Evolutionary conservation across 2,113 vertebrate genomes (phyloP).

Genomic region (Oncorhynchus keta): DNA sequence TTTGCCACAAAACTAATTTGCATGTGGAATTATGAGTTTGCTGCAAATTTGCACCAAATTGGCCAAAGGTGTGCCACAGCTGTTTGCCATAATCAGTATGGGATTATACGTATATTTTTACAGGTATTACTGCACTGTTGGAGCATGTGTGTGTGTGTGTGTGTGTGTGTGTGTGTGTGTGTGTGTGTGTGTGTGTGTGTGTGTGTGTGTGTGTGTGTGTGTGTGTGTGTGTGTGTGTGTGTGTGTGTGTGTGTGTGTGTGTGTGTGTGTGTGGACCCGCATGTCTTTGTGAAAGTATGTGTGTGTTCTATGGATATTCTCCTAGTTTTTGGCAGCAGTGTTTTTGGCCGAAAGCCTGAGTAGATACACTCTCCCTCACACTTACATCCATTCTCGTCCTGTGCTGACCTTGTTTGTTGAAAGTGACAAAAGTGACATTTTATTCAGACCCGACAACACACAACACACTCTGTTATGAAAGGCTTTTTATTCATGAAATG

Average conservation of each 20-base stretch:
- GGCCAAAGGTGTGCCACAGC: too few species aligned
- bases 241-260: conserved; percentile 3
- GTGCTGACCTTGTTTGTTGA: too few species aligned
- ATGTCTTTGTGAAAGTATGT: conserved; percentile 1
- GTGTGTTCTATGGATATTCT: conserved; percentile 1
- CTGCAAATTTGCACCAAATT: too few species aligned
- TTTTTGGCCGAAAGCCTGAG: neutral
- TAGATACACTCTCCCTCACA: neutral
- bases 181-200: conserved; percentile 1
- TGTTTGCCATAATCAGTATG: too few species aligned
- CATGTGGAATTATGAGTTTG: too few species aligned
- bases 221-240: neutral
- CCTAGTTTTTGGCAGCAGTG: conserved; percentile 11
- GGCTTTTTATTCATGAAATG: too few species aligned
- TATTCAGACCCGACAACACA: neutral
- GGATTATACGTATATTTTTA: too few species aligned
- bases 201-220: conserved; percentile 1
- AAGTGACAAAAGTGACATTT: neutral
- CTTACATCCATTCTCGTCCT: neutral
- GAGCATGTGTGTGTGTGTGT: neutral
- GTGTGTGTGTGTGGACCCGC: neutral
- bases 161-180: neutral
- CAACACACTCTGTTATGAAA: neutral
- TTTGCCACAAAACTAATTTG: too few species aligned
- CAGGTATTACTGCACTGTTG: neutral